Conservation (phyloP, 2,888 invertebrate genomes). For the Drosophila longiperda region DNA sequence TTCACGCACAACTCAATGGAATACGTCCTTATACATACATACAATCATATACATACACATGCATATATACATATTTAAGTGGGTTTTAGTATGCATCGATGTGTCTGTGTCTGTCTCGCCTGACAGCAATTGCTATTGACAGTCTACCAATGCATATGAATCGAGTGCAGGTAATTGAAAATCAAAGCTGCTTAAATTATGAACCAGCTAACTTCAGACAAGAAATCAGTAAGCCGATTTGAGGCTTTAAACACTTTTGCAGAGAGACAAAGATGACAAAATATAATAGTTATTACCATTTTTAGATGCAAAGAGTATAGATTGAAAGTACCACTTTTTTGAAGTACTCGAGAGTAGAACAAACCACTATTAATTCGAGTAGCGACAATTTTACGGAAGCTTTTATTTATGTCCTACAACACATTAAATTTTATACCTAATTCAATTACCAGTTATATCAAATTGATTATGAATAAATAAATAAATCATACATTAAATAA, state of each 20-base stretch:
- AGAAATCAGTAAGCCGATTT: constrained; percentile 53
- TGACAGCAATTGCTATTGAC: constrained; percentile 57
- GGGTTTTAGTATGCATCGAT: constrained; percentile 3
- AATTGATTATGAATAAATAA: background rate
- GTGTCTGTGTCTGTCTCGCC: constrained; percentile 19
- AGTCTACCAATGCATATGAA: constrained; percentile 68
- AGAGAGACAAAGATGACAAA: background rate
- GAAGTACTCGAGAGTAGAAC: background rate
- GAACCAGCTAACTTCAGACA: constrained; percentile 29
- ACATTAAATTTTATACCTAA: background rate
- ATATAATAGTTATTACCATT: background rate
- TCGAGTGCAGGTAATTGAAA: constrained; percentile 73
- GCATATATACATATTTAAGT: background rate
- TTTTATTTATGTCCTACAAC: background rate
- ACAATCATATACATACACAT: constrained; percentile 1
- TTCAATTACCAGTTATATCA: background rate
- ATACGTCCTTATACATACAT: constrained; percentile 7
- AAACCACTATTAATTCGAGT: background rate
- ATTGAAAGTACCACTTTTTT: background rate
- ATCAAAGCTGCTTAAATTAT: constrained; percentile 63
- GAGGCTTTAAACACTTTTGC: constrained; percentile 23
- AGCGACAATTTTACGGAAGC: background rate
- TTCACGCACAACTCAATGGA: constrained; percentile 47
- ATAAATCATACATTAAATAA: background rate
- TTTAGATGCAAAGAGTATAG: background rate